These are phyloP conservation scores for Intellagama lesueurii DNA, from an alignment of 2,797 vertebrate genomes.

Conservation along the genomic window DNA sequence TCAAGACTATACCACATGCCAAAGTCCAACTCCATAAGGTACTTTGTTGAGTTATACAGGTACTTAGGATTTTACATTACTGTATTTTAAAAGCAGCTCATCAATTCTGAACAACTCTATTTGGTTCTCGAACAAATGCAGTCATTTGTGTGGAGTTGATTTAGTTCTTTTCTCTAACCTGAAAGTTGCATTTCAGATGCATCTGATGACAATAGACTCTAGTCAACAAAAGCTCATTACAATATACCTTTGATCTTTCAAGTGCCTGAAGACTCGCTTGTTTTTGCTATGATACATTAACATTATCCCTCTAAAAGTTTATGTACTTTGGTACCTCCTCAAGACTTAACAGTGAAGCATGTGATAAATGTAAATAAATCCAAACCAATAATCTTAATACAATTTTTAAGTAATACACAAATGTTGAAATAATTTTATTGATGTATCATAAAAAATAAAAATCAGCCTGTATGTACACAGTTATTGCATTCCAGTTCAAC, in stretches of 20 bases:
- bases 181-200: too few species aligned
- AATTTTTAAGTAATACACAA: not conserved
- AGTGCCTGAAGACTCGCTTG: not conserved
- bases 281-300: not conserved
- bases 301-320: too few species aligned
- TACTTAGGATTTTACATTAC: not conserved
- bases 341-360: not conserved
- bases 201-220: not conserved
- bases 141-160: too few species aligned
- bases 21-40: not conserved
- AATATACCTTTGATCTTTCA: not conserved
- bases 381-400: not conserved
- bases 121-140: too few species aligned
- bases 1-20: not conserved
- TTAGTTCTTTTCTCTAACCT: too few species aligned
- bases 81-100: not conserved
- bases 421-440: slow-evolving; percentile 24
- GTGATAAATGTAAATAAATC: not conserved
- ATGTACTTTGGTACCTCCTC: not conserved
- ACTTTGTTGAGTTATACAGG: not conserved
- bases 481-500: not conserved
- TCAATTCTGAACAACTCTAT: too few species aligned
- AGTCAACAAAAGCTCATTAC: not conserved
- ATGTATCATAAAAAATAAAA: slow-evolving; percentile 14
- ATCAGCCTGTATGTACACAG: not conserved